Percentiles rank a stretch among this genome's conserved stretches.
These are phyloP conservation scores for Mirza zaza DNA, from an alignment of 2,113 vertebrate species.

Conservation along the genomic window DNA sequence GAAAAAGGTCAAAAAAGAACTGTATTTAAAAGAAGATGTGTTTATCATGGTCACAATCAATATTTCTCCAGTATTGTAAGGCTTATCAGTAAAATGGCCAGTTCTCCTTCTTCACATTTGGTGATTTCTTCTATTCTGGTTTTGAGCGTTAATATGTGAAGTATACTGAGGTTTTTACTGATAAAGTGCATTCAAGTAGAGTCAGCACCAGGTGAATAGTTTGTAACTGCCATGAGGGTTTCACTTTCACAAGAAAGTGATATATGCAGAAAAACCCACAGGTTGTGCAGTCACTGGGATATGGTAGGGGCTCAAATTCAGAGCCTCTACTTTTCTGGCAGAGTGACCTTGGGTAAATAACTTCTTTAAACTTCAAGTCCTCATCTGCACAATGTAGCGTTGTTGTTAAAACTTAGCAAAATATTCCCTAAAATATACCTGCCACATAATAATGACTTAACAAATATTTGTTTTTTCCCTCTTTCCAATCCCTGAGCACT, in stretches of 20 bases:
- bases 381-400: neutral
- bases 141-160: conserved; percentile 13
- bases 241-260: neutral
- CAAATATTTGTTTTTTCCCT: neutral
- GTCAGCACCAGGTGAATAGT: neutral
- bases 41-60: neutral
- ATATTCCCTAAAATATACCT: neutral
- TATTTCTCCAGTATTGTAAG: neutral
- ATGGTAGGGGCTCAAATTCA: neutral
- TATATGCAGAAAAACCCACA: neutral
- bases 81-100: neutral
- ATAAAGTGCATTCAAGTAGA: neutral
- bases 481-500: neutral
- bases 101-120: neutral
- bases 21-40: conserved; percentile 15
- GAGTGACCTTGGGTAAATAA: neutral
- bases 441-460: neutral
- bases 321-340: neutral
- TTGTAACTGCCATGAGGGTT: neutral
- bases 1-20: neutral
- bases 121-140: neutral
- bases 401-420: neutral
- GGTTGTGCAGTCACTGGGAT: neutral
- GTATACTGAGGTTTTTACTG: neutral
- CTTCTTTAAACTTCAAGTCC: neutral